Percentiles rank a stretch among this genome's conserved stretches.
phyloP scores from a whole-genome alignment of 2,113 vertebrate genomes.

The Budorcas taxicolor region DNA sequence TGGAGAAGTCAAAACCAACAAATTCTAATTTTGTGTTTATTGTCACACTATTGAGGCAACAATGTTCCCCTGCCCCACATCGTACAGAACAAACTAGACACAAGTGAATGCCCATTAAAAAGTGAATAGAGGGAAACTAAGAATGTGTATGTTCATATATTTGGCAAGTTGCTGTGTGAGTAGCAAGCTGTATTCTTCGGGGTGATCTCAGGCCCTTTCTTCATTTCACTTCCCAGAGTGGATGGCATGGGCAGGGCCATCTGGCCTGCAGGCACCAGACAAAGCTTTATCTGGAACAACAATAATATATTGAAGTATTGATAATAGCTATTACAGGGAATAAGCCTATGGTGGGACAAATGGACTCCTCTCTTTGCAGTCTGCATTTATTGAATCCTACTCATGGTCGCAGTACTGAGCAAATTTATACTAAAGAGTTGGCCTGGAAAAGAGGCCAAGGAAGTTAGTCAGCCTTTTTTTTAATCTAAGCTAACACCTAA shows the following conservation, averaged over 20 bases:
- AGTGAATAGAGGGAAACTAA: neutral
- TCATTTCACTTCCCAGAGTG: neutral
- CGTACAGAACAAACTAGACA: neutral
- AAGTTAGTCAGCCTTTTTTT: neutral
- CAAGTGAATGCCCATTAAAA: neutral
- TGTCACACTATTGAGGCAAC: neutral
- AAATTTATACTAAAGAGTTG: neutral
- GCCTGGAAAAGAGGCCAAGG: neutral
- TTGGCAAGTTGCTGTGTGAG: neutral
- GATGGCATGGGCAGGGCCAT: neutral
- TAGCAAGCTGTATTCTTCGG: fast-evolving
- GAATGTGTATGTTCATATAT: neutral
- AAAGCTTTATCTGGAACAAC: neutral
- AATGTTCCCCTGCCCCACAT: neutral
- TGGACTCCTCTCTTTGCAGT: neutral
- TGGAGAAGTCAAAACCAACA: neutral
- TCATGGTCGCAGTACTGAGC: neutral
- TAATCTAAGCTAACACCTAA: neutral
- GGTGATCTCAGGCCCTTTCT: neutral
- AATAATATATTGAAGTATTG: neutral
- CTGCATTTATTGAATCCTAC: neutral
- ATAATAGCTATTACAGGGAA: neutral
- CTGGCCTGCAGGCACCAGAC: neutral
- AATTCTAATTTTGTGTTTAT: neutral
- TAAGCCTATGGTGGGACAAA: neutral